A percentile compares a stretch with the other conserved stretches of the same genome.
Conservation (phyloP, 2,113 vertebrate species). For the Riparia riparia region DNA sequence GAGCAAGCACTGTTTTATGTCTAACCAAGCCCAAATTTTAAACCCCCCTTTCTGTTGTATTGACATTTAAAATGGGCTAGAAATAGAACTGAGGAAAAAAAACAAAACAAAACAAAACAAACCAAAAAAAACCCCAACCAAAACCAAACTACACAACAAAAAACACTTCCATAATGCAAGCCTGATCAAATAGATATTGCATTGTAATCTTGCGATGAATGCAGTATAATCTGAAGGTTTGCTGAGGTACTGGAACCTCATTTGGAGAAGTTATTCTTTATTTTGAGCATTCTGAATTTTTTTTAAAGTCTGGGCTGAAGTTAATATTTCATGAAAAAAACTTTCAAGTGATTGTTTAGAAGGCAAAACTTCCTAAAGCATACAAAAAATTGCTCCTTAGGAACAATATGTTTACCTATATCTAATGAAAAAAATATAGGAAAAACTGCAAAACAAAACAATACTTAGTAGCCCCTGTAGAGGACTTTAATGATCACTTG, state of each 20-base stretch:
- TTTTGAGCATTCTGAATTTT: neutral
- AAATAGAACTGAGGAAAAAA: neutral
- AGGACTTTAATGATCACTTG: neutral
- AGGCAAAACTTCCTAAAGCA: neutral
- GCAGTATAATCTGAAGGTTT: neutral
- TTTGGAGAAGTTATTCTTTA: neutral
- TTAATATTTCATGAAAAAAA: neutral
- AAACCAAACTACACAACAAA: neutral
- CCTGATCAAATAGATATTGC: neutral
- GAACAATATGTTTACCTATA: neutral
- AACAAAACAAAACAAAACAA: neutral
- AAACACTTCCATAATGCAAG: neutral
- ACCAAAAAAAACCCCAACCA: too few relatives aligned
- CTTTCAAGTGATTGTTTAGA: neutral
- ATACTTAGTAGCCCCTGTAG: neutral
- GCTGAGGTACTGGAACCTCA: neutral
- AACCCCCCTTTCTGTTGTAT: neutral
- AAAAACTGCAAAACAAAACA: neutral
- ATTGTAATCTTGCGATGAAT: neutral
- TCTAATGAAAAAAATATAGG: neutral
- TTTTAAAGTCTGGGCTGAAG: neutral
- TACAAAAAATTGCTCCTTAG: neutral
- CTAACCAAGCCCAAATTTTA: neutral
- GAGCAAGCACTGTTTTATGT: neutral
- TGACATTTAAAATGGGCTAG: slow-evolving; percentile 7